A percentile compares a stretch with the other conserved stretches of the same genome.
phyloP scores from a whole-genome alignment of 2,888 invertebrate genomes.

The Scaptomyza polygonia region DNA sequence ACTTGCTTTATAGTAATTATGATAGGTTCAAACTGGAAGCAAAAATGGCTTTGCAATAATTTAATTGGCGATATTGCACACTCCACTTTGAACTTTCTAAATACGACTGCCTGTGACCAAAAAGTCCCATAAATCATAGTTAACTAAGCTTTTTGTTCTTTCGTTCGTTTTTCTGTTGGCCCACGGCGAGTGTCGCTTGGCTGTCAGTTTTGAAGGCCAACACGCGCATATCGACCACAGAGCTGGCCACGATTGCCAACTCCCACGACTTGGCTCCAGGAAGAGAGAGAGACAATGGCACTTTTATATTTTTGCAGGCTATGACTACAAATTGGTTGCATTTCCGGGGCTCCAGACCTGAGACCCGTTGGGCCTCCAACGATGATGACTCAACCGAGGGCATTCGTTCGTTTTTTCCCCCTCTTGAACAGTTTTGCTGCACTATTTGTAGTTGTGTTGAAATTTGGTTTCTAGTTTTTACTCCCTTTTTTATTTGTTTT shows the following conservation, averaged over 20 bases:
- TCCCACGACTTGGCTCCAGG: neutral
- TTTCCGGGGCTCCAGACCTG: constrained; percentile 48
- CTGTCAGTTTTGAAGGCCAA: constrained; percentile 74
- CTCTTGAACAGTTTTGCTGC: constrained; percentile 27
- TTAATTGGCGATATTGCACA: constrained; percentile 57
- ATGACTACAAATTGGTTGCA: constrained; percentile 73
- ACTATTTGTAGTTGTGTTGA: constrained; percentile 44
- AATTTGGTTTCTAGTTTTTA: constrained; percentile 54
- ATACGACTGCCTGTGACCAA: constrained; percentile 29
- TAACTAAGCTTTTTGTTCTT: too few species aligned
- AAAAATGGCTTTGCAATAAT: constrained; percentile 36
- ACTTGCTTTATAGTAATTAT: neutral
- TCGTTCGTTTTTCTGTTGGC: constrained; percentile 30
- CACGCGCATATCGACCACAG: constrained; percentile 58
- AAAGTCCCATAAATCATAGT: constrained; percentile 68
- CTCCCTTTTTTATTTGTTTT: constrained; percentile 19
- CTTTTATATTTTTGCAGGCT: constrained; percentile 45
- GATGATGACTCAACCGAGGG: constrained; percentile 51
- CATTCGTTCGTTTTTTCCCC: constrained; percentile 39
- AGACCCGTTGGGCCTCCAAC: constrained; percentile 17
- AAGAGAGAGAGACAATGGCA: constrained; percentile 17
- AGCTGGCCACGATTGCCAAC: constrained; percentile 29
- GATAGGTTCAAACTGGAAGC: neutral
- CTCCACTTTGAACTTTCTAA: constrained; percentile 30
- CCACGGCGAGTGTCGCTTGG: constrained; percentile 57